phyloP scores from a whole-genome alignment of 2,113 vertebrate genomes.

The Poecile atricapillus region DNA sequence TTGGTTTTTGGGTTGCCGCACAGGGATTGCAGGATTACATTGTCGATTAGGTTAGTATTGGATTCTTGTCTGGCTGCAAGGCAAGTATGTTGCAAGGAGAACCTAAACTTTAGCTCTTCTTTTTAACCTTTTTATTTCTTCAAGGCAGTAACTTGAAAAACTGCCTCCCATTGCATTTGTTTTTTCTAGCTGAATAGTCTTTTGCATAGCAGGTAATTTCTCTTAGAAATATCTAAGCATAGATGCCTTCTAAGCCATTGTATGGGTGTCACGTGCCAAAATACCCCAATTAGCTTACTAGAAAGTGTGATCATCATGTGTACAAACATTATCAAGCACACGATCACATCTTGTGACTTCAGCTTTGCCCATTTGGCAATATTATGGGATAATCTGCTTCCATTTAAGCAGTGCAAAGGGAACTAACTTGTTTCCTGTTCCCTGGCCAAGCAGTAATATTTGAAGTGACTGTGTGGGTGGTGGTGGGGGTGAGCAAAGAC shows the following conservation, averaged over 20 bases:
- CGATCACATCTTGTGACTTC: not conserved
- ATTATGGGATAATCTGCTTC: not conserved
- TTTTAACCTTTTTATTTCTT: not conserved
- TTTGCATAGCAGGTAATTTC: not conserved
- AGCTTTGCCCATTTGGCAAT: not conserved
- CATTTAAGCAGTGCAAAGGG: not conserved
- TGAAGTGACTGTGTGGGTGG: not conserved
- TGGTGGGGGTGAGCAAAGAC: not conserved
- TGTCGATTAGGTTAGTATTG: not conserved
- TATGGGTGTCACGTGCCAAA: not conserved
- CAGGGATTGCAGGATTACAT: not conserved
- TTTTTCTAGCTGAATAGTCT: not conserved
- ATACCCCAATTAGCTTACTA: not conserved
- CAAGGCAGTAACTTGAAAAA: not conserved
- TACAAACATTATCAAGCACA: not conserved
- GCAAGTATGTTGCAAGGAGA: not conserved
- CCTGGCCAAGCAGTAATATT: not conserved
- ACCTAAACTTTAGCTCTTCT: not conserved
- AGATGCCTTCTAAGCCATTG: not conserved
- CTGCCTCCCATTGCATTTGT: accelerated
- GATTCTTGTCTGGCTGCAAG: not conserved
- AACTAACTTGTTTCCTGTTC: not conserved
- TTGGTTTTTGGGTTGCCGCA: not conserved
- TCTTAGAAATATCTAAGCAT: not conserved
- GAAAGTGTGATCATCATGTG: not conserved